Conservation (phyloP, 2,888 invertebrate genomes). For the Eulithis prunata region DNA sequence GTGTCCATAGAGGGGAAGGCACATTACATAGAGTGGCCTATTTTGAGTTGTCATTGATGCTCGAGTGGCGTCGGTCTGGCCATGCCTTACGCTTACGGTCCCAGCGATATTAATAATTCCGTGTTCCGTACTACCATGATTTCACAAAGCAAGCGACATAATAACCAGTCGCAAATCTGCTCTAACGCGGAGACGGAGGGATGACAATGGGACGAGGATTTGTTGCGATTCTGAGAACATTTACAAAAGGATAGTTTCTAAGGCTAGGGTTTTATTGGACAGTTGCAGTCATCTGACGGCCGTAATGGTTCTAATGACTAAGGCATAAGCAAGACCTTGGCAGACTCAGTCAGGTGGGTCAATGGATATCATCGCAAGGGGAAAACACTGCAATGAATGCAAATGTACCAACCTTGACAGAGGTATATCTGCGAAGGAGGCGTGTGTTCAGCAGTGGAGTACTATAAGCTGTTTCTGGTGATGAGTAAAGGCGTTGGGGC, state of each 20-base stretch:
- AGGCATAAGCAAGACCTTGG: too few relatives aligned
- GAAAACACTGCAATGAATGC: too few relatives aligned
- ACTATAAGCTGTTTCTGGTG: too few relatives aligned
- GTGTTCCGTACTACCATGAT: conserved; percentile 12
- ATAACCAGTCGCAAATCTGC: conserved; percentile 24
- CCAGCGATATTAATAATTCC: background rate
- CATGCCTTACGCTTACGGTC: background rate
- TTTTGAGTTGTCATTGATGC: background rate
- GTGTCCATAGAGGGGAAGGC: too few relatives aligned
- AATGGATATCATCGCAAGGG: too few relatives aligned
- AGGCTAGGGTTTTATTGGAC: background rate
- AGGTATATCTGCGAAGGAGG: too few relatives aligned
- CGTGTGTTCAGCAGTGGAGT: too few relatives aligned
- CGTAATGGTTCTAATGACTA: too few relatives aligned
- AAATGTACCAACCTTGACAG: too few relatives aligned
- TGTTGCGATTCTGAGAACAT: conserved; percentile 10
- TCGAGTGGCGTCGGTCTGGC: background rate
- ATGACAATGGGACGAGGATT: conserved; percentile 21
- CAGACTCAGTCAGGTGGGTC: too few relatives aligned
- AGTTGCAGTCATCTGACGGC: too few relatives aligned
- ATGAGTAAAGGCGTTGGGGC: too few relatives aligned
- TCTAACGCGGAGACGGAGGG: conserved; percentile 4
- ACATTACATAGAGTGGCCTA: background rate
- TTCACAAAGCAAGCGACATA: conserved; percentile 29
- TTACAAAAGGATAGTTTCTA: conserved; percentile 1